A percentile compares a stretch with the other conserved stretches of the same genome.
Evolutionary conservation across 1,140 invertebrate species (phyloP).

Genomic region (Drosophila sechellia): DNA sequence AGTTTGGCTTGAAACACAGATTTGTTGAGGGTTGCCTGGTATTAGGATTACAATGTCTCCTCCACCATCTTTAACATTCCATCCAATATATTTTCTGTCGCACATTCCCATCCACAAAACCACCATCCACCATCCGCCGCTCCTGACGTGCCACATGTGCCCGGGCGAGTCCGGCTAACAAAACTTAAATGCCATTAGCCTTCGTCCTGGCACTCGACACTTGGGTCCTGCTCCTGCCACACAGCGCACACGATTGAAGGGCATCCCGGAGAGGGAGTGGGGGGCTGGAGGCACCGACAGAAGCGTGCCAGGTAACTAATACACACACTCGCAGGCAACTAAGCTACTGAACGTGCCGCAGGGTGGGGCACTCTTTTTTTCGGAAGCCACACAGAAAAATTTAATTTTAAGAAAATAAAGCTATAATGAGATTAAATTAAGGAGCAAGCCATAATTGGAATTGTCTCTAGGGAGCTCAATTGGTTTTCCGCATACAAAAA

Average conservation of each 20-base stretch:
- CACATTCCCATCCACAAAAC: constrained; percentile 14
- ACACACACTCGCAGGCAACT: constrained; percentile 48
- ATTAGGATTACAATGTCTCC: constrained; percentile 15
- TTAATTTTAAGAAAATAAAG: background rate
- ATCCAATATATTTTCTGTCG: constrained; percentile 18
- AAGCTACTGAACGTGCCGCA: constrained; percentile 71
- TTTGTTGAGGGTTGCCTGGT: background rate
- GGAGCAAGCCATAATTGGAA: background rate
- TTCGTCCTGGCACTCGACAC: constrained; percentile 56
- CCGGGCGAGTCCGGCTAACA: constrained; percentile 31
- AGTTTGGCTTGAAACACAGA: too few species aligned
- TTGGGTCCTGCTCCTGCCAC: constrained; percentile 33
- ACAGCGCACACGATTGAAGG: constrained; percentile 24
- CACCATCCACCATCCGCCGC: constrained; percentile 19
- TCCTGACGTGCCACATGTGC: constrained; percentile 42
- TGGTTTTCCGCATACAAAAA: too few species aligned
- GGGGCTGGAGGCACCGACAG: constrained; percentile 21
- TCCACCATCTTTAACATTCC: constrained; percentile 15
- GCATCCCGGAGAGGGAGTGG: background rate
- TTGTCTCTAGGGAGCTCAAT: too few species aligned
- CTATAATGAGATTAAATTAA: background rate
- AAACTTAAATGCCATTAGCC: constrained; percentile 82
- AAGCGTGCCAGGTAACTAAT: constrained; percentile 79
- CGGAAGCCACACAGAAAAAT: constrained; percentile 6
- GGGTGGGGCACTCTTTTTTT: constrained; percentile 33